Conservation (phyloP, 2,113 vertebrate species). For the Mohoua ochrocephala region DNA sequence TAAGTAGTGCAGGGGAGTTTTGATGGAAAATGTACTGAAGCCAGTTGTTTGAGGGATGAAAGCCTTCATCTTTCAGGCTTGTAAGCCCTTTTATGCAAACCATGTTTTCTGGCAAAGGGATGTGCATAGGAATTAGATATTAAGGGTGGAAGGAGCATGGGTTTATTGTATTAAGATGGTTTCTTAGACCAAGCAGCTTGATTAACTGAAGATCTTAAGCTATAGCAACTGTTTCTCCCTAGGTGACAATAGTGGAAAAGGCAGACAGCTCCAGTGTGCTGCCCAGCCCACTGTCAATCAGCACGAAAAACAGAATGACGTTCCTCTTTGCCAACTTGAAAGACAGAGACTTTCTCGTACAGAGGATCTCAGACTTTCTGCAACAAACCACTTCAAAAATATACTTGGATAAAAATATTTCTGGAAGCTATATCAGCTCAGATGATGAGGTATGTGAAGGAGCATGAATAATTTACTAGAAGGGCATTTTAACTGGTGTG, state of each 20-base stretch:
- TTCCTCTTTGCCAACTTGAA: slow-evolving; percentile 97
- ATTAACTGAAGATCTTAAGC: not conserved
- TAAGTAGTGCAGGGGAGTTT: not conserved
- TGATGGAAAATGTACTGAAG: not conserved
- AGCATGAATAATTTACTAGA: not conserved
- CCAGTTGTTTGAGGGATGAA: not conserved
- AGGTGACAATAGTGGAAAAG: slow-evolving; percentile 98
- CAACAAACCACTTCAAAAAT: slow-evolving; percentile 94
- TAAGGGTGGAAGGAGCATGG: not conserved
- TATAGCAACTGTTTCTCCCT: not conserved
- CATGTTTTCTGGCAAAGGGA: not conserved
- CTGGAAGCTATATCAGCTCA: slow-evolving; percentile 86
- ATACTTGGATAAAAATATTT: slow-evolving; percentile 85
- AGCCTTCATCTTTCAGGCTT: not conserved
- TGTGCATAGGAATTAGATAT: not conserved
- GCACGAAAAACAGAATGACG: slow-evolving; percentile 97
- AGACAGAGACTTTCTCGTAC: slow-evolving; percentile 95
- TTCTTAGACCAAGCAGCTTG: not conserved
- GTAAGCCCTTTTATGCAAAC: not conserved
- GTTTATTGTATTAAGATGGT: not conserved
- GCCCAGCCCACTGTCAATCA: slow-evolving; percentile 95
- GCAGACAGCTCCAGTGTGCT: slow-evolving; percentile 95
- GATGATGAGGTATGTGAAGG: slow-evolving; percentile 85
- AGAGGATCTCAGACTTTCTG: slow-evolving; percentile 96
- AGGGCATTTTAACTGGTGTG: not conserved